Conservation (phyloP, 2,113 vertebrate genomes). For the Varanus salvator region DNA sequence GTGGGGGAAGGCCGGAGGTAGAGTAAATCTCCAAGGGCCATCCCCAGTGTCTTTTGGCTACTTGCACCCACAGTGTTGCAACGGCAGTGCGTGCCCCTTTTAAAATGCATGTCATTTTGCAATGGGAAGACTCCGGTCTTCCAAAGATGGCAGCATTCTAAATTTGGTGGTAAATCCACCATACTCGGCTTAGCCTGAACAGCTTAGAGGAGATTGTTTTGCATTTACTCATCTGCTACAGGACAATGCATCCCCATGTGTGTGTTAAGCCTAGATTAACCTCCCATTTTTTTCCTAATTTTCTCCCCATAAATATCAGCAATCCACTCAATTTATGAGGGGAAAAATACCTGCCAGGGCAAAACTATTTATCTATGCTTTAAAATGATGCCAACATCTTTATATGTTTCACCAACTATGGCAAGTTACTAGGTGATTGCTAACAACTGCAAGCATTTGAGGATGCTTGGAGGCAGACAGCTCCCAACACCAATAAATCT, state of each 20-base stretch:
- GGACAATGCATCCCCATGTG: background rate
- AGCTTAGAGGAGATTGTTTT: background rate
- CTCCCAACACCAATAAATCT: background rate
- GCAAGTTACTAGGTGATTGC: background rate
- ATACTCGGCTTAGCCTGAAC: background rate
- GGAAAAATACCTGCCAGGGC: background rate
- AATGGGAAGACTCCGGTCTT: constrained; percentile 42
- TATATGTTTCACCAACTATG: background rate
- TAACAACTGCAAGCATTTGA: too few relatives aligned
- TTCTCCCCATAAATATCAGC: background rate
- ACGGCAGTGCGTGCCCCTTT: background rate
- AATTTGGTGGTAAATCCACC: background rate
- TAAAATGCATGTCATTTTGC: constrained; percentile 33
- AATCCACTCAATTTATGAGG: background rate
- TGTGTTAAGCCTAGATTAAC: too few relatives aligned
- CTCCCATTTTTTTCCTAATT: too few relatives aligned
- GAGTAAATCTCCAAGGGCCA: constrained; percentile 16
- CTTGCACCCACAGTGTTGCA: constrained; percentile 15
- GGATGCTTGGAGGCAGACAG: background rate
- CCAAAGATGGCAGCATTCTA: background rate
- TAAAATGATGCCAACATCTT: background rate
- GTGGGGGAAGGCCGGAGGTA: background rate
- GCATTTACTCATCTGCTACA: background rate
- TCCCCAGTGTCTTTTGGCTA: background rate
- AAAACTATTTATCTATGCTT: too few relatives aligned